These are phyloP conservation scores for Drosophila stalkeri DNA, from an alignment of 2,888 invertebrate species.

Conservation along the genomic window DNA sequence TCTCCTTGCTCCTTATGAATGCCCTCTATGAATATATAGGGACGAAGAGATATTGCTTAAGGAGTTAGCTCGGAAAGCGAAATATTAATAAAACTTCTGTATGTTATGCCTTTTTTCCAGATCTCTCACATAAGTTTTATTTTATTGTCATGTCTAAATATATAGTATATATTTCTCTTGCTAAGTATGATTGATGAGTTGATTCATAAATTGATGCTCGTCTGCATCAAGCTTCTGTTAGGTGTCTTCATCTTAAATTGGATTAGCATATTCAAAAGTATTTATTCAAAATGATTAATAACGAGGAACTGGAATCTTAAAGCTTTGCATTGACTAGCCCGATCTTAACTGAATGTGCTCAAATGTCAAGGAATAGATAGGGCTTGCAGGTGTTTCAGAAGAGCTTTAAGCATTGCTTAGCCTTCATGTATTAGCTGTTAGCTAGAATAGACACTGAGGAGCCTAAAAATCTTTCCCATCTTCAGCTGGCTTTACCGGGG, in stretches of 20 bases:
- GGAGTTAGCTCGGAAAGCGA: neutral
- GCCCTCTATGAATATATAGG: too few species aligned
- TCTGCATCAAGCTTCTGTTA: neutral
- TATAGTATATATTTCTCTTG: neutral
- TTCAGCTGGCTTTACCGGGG: neutral
- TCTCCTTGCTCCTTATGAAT: too few species aligned
- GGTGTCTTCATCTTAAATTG: neutral
- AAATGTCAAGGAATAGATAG: neutral
- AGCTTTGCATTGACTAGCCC: neutral
- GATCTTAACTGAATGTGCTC: neutral
- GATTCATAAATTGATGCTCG: neutral
- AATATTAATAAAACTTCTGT: neutral
- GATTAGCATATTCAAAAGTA: neutral
- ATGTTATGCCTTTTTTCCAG: neutral
- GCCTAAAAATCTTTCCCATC: too few species aligned
- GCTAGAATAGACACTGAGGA: too few species aligned
- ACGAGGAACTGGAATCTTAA: neutral
- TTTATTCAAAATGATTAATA: neutral
- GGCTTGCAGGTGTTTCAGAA: too few species aligned
- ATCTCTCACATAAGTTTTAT: neutral
- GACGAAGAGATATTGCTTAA: neutral
- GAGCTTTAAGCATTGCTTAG: too few species aligned
- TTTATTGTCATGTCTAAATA: neutral
- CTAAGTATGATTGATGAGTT: neutral
- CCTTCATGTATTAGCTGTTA: too few species aligned